phyloP scores from a whole-genome alignment of 1,140 invertebrate genomes.

The roundworm (Caenorhabditis elegans) region WBcel235 BX284604.4:633501-634000 shows the following conservation, averaged over 20 bases:
- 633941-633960: no score
- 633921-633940: no score
- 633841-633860: background rate
- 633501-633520: no score
- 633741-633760: conserved; percentile 4
- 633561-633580: no score
- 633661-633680: background rate
- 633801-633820: conserved; percentile 24
- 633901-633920: no score
- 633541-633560: no score
- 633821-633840: conserved; percentile 29
- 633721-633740: background rate
- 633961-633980: background rate
- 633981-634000: no score
- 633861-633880: no score
- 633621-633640: background rate
- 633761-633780: conserved; percentile 7
- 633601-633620: no score
- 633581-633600: no score
- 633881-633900: background rate
- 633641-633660: background rate
- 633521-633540: no score
- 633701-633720: conserved; percentile 10
- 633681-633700: background rate
- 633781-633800: conserved; percentile 2